Percentiles rank a stretch among this genome's conserved stretches.
Evolutionary conservation across 2,113 vertebrate species (phyloP).

Genomic region (Scomber japonicus): DNA sequence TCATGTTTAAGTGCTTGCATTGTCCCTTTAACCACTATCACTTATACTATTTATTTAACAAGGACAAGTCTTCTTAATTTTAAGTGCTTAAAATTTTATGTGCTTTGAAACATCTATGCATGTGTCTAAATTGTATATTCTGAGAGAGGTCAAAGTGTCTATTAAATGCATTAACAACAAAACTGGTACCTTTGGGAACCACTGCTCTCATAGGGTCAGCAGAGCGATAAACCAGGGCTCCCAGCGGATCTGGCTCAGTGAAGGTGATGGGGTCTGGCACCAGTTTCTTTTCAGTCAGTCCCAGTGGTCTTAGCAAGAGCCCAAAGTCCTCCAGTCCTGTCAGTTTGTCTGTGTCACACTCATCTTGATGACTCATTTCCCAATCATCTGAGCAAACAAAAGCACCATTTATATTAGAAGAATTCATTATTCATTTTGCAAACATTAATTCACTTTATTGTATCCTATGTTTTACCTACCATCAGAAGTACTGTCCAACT

Average conservation of each 20-base stretch:
- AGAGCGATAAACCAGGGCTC: constrained; percentile 76
- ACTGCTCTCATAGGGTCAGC: constrained; percentile 43
- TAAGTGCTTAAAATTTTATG: too few relatives aligned
- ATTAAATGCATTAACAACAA: neutral
- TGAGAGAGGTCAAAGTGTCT: neutral
- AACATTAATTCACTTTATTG: neutral
- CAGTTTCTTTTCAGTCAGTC: constrained; percentile 85
- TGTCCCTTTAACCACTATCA: too few relatives aligned
- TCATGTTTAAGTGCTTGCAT: too few relatives aligned
- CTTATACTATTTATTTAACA: too few relatives aligned
- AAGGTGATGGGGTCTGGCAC: constrained; percentile 86
- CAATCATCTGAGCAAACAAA: constrained; percentile 83
- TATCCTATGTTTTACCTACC: constrained; percentile 68
- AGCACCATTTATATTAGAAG: neutral
- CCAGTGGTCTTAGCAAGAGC: constrained; percentile 82
- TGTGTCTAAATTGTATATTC: neutral
- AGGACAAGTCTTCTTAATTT: too few relatives aligned
- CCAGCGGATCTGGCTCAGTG: constrained; percentile 85
- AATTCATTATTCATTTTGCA: neutral
- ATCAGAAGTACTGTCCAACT: constrained; percentile 84
- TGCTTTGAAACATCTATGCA: too few relatives aligned
- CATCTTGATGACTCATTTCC: constrained; percentile 81
- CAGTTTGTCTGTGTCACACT: constrained; percentile 78
- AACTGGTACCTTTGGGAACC: constrained; percentile 73
- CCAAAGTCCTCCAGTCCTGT: constrained; percentile 87